Evolutionary conservation across 64 coral and sea anemone genomes (phyloP), one percentile per base, ranked within the genome.

Genomic region (Pocillopora damicornis): DNA sequence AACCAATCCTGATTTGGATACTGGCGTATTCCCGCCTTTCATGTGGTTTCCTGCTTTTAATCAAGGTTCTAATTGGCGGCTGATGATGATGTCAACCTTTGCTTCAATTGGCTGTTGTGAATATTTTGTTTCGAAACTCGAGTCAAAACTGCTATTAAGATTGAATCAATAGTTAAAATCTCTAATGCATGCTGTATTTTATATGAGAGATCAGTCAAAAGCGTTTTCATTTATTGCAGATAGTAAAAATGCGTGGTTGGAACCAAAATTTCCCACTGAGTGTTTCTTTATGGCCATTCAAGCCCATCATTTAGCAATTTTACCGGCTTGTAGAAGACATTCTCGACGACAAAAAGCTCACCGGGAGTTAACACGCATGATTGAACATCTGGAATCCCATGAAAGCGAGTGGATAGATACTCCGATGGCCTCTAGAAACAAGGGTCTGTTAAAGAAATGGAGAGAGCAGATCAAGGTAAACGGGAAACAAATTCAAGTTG

Each of bases 261-360:
- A 95, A 26, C 90, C 90, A 1, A 99, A 99, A 68, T 99, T 99
- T 75, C 97, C 90, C 8, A 99, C 97, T 12, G 97, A 99, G 36
- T 99, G 97, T 80, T 99, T 95, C 79, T 99, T 95, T 61, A 99
- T 99, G 97, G 87, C 93, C 17, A 88, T 92, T 78, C 90, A 92
- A 88, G 90, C 63, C 17, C 97, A 99, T 88, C 97, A 99, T 64
- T 79, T 90, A 65, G 93, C 90, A 34, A 59, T 99, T 23, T 80
- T 99, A 17, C 97, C 97, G 23, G 94, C 93, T 30, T 95, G 88
- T 59, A 88, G 91, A 35, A 79, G 93, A 38, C 89, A 99, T 79
- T 89, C 88, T 67, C 82, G 93, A n/a, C 45, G 93, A 36, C 90
- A 92, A 45, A 89, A 91, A 68, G 91, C 97, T 9, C 81, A 93